Evolutionary conservation across 2,797 vertebrate species (phyloP).

Genomic region (Psittacula derbiana): DNA sequence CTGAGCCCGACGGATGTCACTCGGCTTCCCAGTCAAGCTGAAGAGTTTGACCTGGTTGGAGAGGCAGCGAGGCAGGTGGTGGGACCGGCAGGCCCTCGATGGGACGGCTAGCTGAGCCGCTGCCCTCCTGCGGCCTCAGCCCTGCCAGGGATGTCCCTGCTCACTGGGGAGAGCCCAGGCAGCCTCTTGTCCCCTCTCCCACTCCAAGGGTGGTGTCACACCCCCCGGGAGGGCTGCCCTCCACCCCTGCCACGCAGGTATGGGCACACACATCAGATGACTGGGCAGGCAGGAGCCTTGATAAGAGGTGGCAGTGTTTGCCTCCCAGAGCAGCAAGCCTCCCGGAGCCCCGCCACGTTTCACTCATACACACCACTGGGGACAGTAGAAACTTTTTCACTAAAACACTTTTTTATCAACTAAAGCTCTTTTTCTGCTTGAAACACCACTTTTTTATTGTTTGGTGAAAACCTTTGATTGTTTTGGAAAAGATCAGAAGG

Average conservation of each 20-base stretch:
- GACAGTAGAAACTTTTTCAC: not conserved
- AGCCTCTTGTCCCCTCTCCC: not conserved
- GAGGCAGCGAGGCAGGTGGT: rapidly evolving
- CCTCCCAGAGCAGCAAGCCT: not conserved
- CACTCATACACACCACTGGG: rapidly evolving
- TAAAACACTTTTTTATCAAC: not conserved
- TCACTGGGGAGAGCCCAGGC: not conserved
- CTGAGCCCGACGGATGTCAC: rapidly evolving
- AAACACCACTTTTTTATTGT: not conserved
- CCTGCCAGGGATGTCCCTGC: rapidly evolving
- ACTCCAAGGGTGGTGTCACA: not conserved
- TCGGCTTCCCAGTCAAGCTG: rapidly evolving
- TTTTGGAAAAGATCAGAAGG: not conserved
- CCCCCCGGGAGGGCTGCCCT: rapidly evolving
- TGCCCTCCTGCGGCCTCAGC: not conserved
- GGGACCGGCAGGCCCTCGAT: rapidly evolving
- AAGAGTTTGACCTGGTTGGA: not conserved
- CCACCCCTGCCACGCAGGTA: not conserved
- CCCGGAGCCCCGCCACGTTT: rapidly evolving
- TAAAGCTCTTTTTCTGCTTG: not conserved
- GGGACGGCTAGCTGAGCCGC: rapidly evolving
- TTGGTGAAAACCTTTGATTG: not conserved
- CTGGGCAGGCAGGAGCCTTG: not conserved
- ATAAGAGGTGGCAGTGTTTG: not conserved
- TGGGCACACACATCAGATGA: constrained; percentile 6